A percentile compares a stretch with the other conserved stretches of the same genome.
Evolutionary conservation across 1,140 invertebrate genomes (phyloP).

Genomic region (Drosophila teissieri): DNA sequence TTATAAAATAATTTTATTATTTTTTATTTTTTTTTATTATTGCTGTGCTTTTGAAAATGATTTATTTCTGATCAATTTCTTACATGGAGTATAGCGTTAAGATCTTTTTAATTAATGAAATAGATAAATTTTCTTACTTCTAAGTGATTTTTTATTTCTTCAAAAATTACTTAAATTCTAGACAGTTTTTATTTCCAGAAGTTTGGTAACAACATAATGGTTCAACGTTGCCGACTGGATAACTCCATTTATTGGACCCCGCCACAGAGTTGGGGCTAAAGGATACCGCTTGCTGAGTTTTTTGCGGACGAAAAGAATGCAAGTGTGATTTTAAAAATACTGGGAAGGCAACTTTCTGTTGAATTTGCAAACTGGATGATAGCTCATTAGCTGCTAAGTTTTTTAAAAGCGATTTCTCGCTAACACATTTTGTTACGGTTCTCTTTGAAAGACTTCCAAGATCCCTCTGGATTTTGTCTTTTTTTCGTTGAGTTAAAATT

Average conservation of each 20-base stretch:
- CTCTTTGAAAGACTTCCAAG: slow-evolving; percentile 29
- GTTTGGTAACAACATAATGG: slow-evolving; percentile 44
- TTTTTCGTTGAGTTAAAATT: slow-evolving; percentile 33
- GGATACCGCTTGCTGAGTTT: slow-evolving; percentile 18
- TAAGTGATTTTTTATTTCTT: neutral
- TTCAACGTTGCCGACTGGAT: slow-evolving; percentile 28
- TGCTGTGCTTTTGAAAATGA: neutral
- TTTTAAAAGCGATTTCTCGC: slow-evolving; percentile 27
- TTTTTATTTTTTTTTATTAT: no score
- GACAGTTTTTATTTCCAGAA: slow-evolving; percentile 26
- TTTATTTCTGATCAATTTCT: neutral
- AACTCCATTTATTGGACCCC: slow-evolving; percentile 35
- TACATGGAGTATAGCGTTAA: neutral
- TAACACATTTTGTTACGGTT: slow-evolving; percentile 15
- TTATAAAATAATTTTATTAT: no score
- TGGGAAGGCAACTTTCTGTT: slow-evolving; percentile 60
- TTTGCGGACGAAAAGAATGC: slow-evolving; percentile 48
- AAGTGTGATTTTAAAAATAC: slow-evolving; percentile 63
- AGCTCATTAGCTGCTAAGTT: slow-evolving; percentile 5
- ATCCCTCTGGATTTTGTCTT: slow-evolving; percentile 16
- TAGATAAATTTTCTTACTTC: neutral
- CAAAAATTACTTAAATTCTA: slow-evolving; percentile 29
- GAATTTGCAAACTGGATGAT: slow-evolving; percentile 49
- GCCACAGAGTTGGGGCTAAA: slow-evolving; percentile 28
- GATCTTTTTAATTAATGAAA: neutral